A percentile compares a stretch with the other conserved stretches of the same genome.
phyloP scores from a whole-genome alignment of 1,140 invertebrate species.

The Aphelenchoides besseyi region DNA sequence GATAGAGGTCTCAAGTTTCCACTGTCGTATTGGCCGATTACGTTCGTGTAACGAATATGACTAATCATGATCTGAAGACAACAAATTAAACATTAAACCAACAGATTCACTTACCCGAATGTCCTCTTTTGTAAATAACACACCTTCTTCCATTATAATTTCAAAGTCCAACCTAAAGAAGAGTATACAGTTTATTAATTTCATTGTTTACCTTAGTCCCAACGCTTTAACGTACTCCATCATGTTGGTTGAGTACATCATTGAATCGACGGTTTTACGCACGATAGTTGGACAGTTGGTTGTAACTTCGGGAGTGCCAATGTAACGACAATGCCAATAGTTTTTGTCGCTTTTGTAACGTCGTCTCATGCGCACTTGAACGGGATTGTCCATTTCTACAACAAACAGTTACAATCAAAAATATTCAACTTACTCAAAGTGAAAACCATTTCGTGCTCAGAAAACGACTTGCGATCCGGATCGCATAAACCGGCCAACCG shows the following conservation, averaged over 20 bases:
- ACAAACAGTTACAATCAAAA: neutral
- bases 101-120: conserved; percentile 26
- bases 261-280: conserved; percentile 45
- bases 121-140: conserved; percentile 41
- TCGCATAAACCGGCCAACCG: conserved; percentile 42
- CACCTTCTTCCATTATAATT: conserved; percentile 36
- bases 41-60: conserved; percentile 11
- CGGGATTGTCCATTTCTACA: conserved; percentile 37
- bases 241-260: conserved; percentile 46
- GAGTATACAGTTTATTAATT: too few relatives aligned
- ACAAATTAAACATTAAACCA: neutral
- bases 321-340: conserved; percentile 50
- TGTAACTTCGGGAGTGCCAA: conserved; percentile 36
- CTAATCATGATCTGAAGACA: conserved; percentile 25
- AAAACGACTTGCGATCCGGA: conserved; percentile 31
- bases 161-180: conserved; percentile 51
- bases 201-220: conserved; percentile 43
- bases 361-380: conserved; percentile 48
- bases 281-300: conserved; percentile 40
- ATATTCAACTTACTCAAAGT: conserved; percentile 36
- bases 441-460: conserved; percentile 50
- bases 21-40: conserved; percentile 18
- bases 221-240: conserved; percentile 50
- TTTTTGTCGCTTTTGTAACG: conserved; percentile 31
- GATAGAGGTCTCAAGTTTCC: conserved; percentile 13